Percentiles rank a stretch among this genome's conserved stretches.
These are phyloP conservation scores for Aurelia sp. DNA, from an alignment of 30 jellyfish, hydroid and myxozoan genomes.

Conservation along the genomic window DNA sequence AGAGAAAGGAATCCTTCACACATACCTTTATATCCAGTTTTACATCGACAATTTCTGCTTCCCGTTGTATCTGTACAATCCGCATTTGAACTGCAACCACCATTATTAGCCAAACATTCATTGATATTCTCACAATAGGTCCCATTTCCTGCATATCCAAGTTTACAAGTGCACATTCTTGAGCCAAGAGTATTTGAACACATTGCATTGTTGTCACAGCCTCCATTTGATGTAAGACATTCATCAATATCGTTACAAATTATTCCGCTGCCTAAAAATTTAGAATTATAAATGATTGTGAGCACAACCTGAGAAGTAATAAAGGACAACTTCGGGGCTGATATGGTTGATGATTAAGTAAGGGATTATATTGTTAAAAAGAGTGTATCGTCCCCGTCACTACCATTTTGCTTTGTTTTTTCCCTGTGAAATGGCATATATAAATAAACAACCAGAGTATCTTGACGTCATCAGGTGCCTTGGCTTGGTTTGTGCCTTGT, in stretches of 20 bases:
- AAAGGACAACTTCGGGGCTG: too few relatives aligned
- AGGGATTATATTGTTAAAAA: too few relatives aligned
- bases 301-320: conserved; percentile 18
- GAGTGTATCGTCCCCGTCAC: too few relatives aligned
- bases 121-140: conserved; percentile 49
- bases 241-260: conserved; percentile 65
- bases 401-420: too few relatives aligned
- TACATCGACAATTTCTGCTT: too few relatives aligned
- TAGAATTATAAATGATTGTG: neutral
- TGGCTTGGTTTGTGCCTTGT: too few relatives aligned
- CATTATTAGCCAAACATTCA: conserved; percentile 39
- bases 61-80: conserved; percentile 24
- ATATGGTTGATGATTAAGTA: too few relatives aligned
- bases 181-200: conserved; percentile 62
- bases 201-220: conserved; percentile 39
- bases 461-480: too few relatives aligned
- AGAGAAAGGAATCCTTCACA: too few relatives aligned
- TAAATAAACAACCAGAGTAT: too few relatives aligned
- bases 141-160: conserved; percentile 64
- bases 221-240: conserved; percentile 42
- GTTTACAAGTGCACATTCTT: conserved; percentile 36
- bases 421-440: too few relatives aligned
- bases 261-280: conserved; percentile 11
- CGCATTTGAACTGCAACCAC: conserved; percentile 51
- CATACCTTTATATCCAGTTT: too few relatives aligned